Percentiles rank a stretch among this genome's conserved stretches.
These are phyloP conservation scores for Eupithecia subfuscata DNA, from an alignment of 2,888 invertebrate genomes.

Conservation along the genomic window DNA sequence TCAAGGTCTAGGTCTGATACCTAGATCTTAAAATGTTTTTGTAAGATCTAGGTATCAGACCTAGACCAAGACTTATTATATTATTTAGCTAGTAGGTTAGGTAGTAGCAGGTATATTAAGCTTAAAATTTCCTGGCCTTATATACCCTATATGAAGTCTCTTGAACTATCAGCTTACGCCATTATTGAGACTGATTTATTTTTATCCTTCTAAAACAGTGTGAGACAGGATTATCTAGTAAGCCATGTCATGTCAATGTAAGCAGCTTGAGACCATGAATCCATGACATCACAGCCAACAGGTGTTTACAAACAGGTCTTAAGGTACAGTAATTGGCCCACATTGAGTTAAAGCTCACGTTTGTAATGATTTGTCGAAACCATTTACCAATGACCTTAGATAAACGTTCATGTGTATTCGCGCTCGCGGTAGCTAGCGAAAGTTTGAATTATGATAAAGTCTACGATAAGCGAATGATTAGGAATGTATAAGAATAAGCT, in stretches of 20 bases:
- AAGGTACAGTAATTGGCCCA: constrained; percentile 46
- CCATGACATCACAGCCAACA: constrained; percentile 59
- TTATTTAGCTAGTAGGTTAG: no score
- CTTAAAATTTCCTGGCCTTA: no score
- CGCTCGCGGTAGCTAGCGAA: not conserved
- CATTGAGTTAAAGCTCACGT: constrained; percentile 32
- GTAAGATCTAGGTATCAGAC: no score
- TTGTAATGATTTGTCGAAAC: constrained; percentile 36
- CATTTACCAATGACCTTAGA: constrained; percentile 33
- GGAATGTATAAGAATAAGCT: no score
- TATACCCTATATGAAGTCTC: not conserved
- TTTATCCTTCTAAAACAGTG: constrained; percentile 16
- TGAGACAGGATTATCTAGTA: constrained; percentile 52
- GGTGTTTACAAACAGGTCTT: constrained; percentile 49
- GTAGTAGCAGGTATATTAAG: no score
- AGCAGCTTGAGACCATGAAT: constrained; percentile 31
- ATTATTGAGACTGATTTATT: constrained; percentile 17
- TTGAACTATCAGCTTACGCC: not conserved
- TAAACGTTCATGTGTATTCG: constrained; percentile 9
- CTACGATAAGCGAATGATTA: not conserved
- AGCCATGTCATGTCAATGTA: constrained; percentile 53
- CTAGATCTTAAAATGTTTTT: no score
- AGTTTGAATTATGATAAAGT: not conserved
- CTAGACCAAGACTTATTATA: no score
- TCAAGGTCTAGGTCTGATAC: no score